A percentile compares a stretch with the other conserved stretches of the same genome.
Conservation (phyloP, 2,797 vertebrate genomes). For the Rhynchonycteris naso region DNA sequence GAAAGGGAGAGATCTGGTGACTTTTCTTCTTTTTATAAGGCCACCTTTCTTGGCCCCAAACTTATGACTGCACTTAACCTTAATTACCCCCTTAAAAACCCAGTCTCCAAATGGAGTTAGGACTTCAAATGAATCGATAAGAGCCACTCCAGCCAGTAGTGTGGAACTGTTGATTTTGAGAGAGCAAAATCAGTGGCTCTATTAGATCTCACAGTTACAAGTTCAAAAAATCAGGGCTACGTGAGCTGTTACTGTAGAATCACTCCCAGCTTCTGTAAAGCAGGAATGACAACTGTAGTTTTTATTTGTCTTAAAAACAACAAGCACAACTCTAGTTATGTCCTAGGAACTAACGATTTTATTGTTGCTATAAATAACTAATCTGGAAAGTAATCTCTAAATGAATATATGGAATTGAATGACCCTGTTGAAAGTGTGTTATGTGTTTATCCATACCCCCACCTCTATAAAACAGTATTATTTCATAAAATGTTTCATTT, state of each 20-base stretch:
- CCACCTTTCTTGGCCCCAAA: not conserved
- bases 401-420: not conserved
- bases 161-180: not conserved
- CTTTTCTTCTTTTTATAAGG: not conserved
- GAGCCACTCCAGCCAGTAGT: not conserved
- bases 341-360: not conserved
- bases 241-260: not conserved
- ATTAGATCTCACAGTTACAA: not conserved
- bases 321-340: not conserved
- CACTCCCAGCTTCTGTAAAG: not conserved
- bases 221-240: not conserved
- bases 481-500: not conserved
- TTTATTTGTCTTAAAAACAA: not conserved
- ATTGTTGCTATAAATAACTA: not conserved
- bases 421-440: not conserved
- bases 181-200: not conserved
- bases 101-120: not conserved
- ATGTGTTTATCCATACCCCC: not conserved
- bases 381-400: slow-evolving; percentile 27
- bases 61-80: not conserved
- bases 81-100: not conserved
- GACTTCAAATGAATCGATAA: not conserved
- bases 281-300: not conserved
- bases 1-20: not conserved
- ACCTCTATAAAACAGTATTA: not conserved